Evolutionary conservation across 2,888 invertebrate genomes (phyloP).

Genomic region (Nemurella pictetii): DNA sequence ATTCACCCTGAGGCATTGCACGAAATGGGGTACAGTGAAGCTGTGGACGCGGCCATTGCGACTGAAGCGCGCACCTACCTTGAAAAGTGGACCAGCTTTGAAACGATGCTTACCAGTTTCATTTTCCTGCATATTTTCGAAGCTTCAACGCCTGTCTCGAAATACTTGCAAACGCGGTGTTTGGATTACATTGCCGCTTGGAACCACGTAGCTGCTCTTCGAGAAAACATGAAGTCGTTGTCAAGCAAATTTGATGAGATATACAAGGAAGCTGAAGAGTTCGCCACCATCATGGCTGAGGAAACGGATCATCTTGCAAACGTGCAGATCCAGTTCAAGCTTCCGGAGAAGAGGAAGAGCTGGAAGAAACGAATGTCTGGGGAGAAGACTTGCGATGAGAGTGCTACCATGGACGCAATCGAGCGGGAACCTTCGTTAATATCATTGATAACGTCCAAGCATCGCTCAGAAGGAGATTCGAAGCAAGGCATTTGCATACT

Average conservation of each 20-base stretch:
- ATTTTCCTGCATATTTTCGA: conserved; percentile 17
- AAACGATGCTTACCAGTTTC: conserved; percentile 4
- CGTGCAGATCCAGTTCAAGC: neutral
- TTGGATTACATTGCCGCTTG: conserved; percentile 14
- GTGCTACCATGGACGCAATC: neutral
- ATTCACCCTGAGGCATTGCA: conserved; percentile 12
- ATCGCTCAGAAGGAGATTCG: conserved; percentile 2
- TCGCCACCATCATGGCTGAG: neutral
- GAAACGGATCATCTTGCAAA: neutral
- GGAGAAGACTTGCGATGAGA: neutral
- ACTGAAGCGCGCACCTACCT: conserved; percentile 8
- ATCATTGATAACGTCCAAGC: neutral
- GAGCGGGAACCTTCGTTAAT: neutral
- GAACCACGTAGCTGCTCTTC: conserved; percentile 10
- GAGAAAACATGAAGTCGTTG: neutral
- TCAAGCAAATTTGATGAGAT: neutral
- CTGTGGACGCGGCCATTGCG: neutral
- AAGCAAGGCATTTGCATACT: neutral
- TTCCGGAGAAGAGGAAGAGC: neutral
- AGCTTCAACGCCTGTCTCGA: conserved; percentile 15
- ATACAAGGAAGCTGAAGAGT: conserved; percentile 13
- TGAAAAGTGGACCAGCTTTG: conserved; percentile 21
- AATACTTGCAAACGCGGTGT: neutral
- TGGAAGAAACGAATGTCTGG: conserved; percentile 4
- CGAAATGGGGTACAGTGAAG: conserved; percentile 6